phyloP scores from a whole-genome alignment of 2,113 vertebrate species.

The Atractosteus spatula region DNA sequence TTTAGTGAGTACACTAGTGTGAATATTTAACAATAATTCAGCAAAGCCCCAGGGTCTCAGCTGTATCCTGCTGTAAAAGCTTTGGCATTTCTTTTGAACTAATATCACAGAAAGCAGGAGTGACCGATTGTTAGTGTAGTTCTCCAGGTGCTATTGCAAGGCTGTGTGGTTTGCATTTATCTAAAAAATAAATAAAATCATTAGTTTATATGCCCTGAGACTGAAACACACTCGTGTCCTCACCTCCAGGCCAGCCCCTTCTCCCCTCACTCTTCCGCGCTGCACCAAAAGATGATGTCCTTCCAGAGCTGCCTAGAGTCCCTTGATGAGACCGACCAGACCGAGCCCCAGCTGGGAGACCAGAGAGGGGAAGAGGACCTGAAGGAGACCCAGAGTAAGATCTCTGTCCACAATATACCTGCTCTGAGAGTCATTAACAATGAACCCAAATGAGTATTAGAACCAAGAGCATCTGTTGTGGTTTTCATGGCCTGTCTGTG shows the following conservation, averaged over 20 bases:
- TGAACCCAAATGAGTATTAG: background rate
- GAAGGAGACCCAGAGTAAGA: conserved; percentile 47
- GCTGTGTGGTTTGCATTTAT: conserved; percentile 30
- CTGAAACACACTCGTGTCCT: conserved; percentile 38
- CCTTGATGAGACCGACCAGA: conserved; percentile 49
- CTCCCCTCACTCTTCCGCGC: conserved; percentile 47
- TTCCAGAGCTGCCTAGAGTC: conserved; percentile 62
- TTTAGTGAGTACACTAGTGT: too few relatives aligned
- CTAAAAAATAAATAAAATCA: conserved; percentile 11
- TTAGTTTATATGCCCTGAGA: conserved; percentile 27
- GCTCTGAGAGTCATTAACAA: too few relatives aligned
- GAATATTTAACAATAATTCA: too few relatives aligned
- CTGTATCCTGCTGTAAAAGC: too few relatives aligned
- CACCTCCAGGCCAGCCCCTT: conserved; percentile 45
- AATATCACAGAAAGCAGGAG: too few relatives aligned
- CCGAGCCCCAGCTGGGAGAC: conserved; percentile 29
- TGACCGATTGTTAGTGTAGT: background rate
- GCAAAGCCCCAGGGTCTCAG: too few relatives aligned
- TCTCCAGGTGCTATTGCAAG: background rate
- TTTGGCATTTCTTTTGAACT: too few relatives aligned
- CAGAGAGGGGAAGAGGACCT: conserved; percentile 25
- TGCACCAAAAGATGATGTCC: conserved; percentile 67
- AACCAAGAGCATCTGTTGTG: background rate
- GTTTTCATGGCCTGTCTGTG: background rate
- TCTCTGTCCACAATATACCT: conserved; percentile 24